These are phyloP conservation scores for Lissocephala sabroskyi DNA, from an alignment of 2,888 invertebrate species.

Conservation along the genomic window DNA sequence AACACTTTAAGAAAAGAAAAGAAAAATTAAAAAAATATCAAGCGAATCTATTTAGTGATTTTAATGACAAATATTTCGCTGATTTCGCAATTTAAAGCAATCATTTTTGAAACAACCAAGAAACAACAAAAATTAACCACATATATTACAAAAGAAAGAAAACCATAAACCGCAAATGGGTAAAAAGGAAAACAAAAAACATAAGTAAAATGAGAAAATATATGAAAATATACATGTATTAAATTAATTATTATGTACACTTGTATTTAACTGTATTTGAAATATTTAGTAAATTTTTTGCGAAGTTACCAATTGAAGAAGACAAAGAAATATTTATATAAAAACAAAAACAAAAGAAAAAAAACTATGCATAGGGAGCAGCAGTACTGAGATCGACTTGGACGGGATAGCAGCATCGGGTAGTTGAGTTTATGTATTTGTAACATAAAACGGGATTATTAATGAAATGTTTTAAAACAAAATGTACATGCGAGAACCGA, in stretches of 20 bases:
- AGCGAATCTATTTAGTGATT: slow-evolving; percentile 70
- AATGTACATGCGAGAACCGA: no score
- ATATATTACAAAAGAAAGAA: slow-evolving; percentile 26
- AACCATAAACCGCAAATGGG: slow-evolving; percentile 47
- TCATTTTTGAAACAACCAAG: slow-evolving; percentile 60
- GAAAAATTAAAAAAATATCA: slow-evolving; percentile 44
- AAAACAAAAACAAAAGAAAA: neutral
- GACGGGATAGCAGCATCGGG: no score
- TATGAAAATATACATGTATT: slow-evolving; percentile 53
- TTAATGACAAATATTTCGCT: slow-evolving; percentile 70
- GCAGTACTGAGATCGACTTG: no score
- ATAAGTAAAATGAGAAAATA: slow-evolving; percentile 36
- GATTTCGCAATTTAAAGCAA: slow-evolving; percentile 69
- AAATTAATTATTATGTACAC: slow-evolving; percentile 61
- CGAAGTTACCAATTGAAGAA: slow-evolving; percentile 39
- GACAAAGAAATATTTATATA: slow-evolving; percentile 16
- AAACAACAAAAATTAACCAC: slow-evolving; percentile 21
- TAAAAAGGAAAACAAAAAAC: slow-evolving; percentile 42
- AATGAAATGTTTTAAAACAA: neutral
- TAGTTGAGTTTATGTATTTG: slow-evolving; percentile 34
- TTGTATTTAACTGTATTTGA: slow-evolving; percentile 66
- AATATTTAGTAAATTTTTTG: slow-evolving; percentile 69
- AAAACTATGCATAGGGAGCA: neutral
- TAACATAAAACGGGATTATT: neutral
- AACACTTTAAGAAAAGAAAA: slow-evolving; percentile 33